Evolutionary conservation across 2,113 vertebrate genomes (phyloP).

Genomic region (pig (Sus scrofa)): T2T-Sscrofa CM000827.6:88543001-88543500

Average conservation of each 20-base stretch:
- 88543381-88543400: accelerated
- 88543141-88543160: neutral
- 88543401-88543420: accelerated
- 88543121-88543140: neutral
- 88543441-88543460: too few relatives aligned
- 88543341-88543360: neutral
- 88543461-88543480: too few relatives aligned
- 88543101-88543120: neutral
- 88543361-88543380: neutral
- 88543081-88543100: neutral
- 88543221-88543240: neutral
- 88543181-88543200: neutral
- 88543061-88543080: neutral
- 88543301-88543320: neutral
- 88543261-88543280: neutral
- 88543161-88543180: neutral
- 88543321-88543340: neutral
- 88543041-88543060: neutral
- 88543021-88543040: too few relatives aligned
- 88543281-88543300: neutral
- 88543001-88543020: neutral
- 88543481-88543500: too few relatives aligned
- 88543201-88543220: neutral
- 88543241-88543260: neutral
- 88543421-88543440: neutral